phyloP scores from a whole-genome alignment of 92 coral and sea anemone genomes.

The Pocillopora meandrina region DNA sequence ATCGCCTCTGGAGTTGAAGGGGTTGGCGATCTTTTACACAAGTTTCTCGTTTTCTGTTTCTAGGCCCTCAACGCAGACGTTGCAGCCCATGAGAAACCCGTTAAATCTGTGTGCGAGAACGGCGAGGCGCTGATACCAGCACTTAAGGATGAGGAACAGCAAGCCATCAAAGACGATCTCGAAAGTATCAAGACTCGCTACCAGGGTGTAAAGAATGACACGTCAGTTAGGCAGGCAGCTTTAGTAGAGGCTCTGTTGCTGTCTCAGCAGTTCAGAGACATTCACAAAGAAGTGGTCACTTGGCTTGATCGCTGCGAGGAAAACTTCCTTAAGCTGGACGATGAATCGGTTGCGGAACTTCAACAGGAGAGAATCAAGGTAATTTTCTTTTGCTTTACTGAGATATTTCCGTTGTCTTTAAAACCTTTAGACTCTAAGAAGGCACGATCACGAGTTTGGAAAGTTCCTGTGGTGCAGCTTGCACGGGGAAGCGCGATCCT shows the following conservation, averaged over 20 bases:
- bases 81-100: conserved; percentile 82
- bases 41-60: neutral
- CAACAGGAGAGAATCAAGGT: conserved; percentile 97
- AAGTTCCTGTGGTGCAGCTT: too few species aligned
- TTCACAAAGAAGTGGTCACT: conserved; percentile 92
- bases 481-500: too few species aligned
- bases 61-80: conserved; percentile 89
- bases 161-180: conserved; percentile 74
- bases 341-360: conserved; percentile 85
- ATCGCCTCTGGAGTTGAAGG: too few species aligned
- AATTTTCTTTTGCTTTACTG: neutral
- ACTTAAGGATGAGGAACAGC: conserved; percentile 86
- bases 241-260: conserved; percentile 91
- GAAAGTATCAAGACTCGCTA: conserved; percentile 82
- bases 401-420: too few species aligned
- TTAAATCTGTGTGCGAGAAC: conserved; percentile 76
- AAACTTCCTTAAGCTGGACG: conserved; percentile 82
- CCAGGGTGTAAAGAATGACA: conserved; percentile 71
- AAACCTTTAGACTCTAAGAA: too few species aligned
- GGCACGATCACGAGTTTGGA: too few species aligned
- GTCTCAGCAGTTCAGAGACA: conserved; percentile 97
- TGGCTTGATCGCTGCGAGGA: conserved; percentile 97
- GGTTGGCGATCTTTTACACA: neutral
- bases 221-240: conserved; percentile 86
- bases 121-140: conserved; percentile 84